Evolutionary conservation across 2,113 vertebrate genomes (phyloP), one percentile per base, ranked within the genome.

Genomic region (Callithrix jacchus): DNA sequence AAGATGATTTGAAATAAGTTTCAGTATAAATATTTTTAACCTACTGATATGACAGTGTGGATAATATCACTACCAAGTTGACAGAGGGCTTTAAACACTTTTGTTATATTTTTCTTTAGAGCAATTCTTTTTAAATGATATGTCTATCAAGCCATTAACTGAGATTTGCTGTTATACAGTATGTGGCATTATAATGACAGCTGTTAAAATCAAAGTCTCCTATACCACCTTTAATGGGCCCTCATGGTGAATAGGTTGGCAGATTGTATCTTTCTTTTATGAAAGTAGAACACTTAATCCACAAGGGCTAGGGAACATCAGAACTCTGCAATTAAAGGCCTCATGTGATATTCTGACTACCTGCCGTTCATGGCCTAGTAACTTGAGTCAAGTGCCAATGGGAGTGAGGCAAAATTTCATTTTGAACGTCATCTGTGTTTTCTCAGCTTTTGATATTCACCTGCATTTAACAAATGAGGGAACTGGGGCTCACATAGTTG

Each of bases 361-460:
- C 81, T 21, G 76, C 10, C 77, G 23, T 40, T 91, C 49, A 86
- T 61, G 83, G 27, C 58, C 27, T 82, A 56, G 1, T 25, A 16
- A 20, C 68, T 64, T 66, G 47, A 87, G 12, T 58, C 25, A n/a
- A 89, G 16, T 8, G 64, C 42, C 49, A 87, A 7, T 70, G 40
- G 27, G n/a, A 95, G 2, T 35, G 66, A 73, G 21, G 70, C 23
- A 17, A 87, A 87, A 35, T 35, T 52, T 91, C 93, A 42, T 45
- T 92, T 82, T 82, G 92, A 92, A 73, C 17, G 71, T 30, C 93
- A 95, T 94, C 93, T 96, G 77, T 94, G 82, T 91, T 95, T 93
- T 73, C 82, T 94, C 77, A 97, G 82, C 76, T 95, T 96, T 74
- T 54, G 52, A 95, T 91, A n/a, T 87, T 95, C 93, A 89, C 85